Base-by-base conservation (phyloP, 37 sponge, comb jelly and placozoan genomes). In the Amphimedon queenslandica region DNA sequence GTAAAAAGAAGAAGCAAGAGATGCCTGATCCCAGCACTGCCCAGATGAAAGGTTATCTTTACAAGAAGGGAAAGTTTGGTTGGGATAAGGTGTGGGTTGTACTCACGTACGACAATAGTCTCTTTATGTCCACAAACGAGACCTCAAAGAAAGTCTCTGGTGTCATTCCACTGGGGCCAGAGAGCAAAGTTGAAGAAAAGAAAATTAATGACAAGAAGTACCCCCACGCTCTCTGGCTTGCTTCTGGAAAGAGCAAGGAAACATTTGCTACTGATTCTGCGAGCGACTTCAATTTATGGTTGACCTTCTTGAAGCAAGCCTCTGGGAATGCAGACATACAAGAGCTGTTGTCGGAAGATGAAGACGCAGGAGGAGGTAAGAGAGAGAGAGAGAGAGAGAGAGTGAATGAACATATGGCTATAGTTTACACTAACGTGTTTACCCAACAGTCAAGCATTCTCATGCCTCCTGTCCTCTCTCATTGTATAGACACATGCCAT, bases 1-100 rank as follows among this genome's bases (percentile, higher is more conserved):
- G 21, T 13, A 13, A 47, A 47, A 47, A 47, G 51, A 60, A 60
- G 61, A 60, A 60, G 61, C 8, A 60, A n/a, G 61, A 60, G 28
- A 60, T 85, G 60, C 85, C 85, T 3, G 74, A 72, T 34, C 79
- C 78, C 18, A 72, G 70, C 4, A 72, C 77, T 5, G 53, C 33
- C 30, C 33, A 32, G 8, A 73, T 78, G 58, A 85, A 85, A 60
- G 80, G 85, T 28, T 69, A 79, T 35, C 21, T 85, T 32, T 40
- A 78, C 34, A 78, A 68, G 64, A 41, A 37, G 31, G 71, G 76
- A 0, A 2, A 5, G 1, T 27, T 81, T 66, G 24, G 69, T 1
- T 85, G 74, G 80, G 85, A 85, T 58, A 78, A 78, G 67, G 43
- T 55, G 1, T 85, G 70, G 64, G 60, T 64, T 13, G 69, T 85